phyloP scores from a whole-genome alignment of 2,113 vertebrate species.

The Pyxicephalus adspersus region DNA sequence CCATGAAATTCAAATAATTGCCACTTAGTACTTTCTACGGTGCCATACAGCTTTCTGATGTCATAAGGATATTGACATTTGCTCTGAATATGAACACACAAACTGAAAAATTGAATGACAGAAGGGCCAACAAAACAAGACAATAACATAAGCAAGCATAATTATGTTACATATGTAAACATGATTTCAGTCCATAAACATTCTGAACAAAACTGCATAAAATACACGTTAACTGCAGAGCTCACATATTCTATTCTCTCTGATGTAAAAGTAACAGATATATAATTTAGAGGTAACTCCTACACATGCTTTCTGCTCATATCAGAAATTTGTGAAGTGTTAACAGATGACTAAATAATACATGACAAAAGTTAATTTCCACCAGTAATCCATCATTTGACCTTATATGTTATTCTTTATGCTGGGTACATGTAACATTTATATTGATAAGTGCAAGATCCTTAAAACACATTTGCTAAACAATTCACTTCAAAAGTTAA shows the following conservation, averaged over 20 bases:
- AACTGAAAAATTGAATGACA: background rate
- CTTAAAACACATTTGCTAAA: background rate
- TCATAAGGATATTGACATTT: slow-evolving; percentile 27
- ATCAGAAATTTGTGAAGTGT: background rate
- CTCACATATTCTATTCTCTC: slow-evolving; percentile 3
- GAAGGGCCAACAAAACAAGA: slow-evolving; percentile 11
- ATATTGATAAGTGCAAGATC: background rate
- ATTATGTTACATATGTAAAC: background rate
- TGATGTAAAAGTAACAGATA: slow-evolving; percentile 1
- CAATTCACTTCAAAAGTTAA: background rate
- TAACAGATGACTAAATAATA: slow-evolving; percentile 18
- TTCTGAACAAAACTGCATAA: background rate
- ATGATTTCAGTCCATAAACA: background rate
- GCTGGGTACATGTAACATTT: background rate
- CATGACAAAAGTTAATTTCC: slow-evolving; percentile 6
- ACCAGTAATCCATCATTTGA: background rate
- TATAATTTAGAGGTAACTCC: background rate
- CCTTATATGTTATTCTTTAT: background rate
- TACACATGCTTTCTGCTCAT: background rate
- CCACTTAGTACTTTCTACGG: slow-evolving; percentile 35
- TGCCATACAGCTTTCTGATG: slow-evolving; percentile 25
- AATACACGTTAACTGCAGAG: background rate
- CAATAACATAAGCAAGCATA: background rate
- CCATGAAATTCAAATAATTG: slow-evolving; percentile 53
- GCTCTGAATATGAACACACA: background rate